Base-by-base conservation (phyloP, 1,140 invertebrate species). In the Melanaphis sacchari region DNA sequence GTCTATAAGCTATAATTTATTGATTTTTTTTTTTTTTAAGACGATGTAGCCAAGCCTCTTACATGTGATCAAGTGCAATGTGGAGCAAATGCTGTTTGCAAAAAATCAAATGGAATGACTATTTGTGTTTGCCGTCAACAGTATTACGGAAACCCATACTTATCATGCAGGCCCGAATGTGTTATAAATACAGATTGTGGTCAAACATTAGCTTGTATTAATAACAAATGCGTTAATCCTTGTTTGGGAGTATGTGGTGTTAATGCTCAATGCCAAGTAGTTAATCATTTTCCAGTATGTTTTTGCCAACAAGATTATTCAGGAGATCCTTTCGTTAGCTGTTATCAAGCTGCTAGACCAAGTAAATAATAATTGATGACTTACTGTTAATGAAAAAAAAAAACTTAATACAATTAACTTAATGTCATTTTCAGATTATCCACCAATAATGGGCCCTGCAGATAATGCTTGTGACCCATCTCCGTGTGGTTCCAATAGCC, bases 231-330 rank as follows among this genome's bases (percentile, higher is more conserved):
- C 95, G 96, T 97, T 92, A 96, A 98, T 95, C 97, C 97, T 52
- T 98, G 98, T 94, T 95, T 95, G 82, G 96, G 97, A 54, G 96
- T 97, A n/a, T 98, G 97, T 95, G 97, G 97, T 85, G 95, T 96
- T 84, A 96, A 96, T 94, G 97, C 98, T 24, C 95, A 96, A 41
- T 98, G 98, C 94, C 96, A 97, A 94, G 96, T 97, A 4, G 96
- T 97, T 1, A 98, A 98, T 94, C 98, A 98, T 94, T 96, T 96
- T 90, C 97, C 97, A 2, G 96, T 98, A 88, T 98, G 98, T 94
- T 97, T 96, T 94, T 98, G 98, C 94, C 96, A 97, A 54, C 95
- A 96, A 90, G 96, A 97, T 66, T 96, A 96, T 93, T 96, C 96
- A 76, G 98, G 98, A 89, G 97, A 98, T 96, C 97, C 98, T 43